A percentile compares a stretch with the other conserved stretches of the same genome.
Conservation (phyloP, 2,888 invertebrate genomes). For the Nephrotoma flavescens region DNA sequence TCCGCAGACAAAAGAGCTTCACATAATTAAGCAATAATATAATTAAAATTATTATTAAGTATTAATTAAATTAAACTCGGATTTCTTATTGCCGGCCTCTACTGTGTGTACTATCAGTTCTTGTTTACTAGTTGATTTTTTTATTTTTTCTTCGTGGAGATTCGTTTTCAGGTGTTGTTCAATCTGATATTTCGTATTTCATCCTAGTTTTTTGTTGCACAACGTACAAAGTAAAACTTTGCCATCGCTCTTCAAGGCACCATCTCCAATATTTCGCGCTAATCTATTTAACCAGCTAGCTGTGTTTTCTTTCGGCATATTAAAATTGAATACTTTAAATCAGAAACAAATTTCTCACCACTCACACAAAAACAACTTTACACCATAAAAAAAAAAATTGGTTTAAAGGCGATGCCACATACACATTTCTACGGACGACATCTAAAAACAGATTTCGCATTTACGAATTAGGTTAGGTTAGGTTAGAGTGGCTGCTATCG, state of each 20-base stretch:
- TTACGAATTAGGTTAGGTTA: too few relatives aligned
- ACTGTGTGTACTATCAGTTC: background rate
- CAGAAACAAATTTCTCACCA: too few relatives aligned
- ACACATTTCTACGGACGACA: too few relatives aligned
- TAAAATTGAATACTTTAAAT: too few relatives aligned
- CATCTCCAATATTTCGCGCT: background rate
- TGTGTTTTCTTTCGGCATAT: background rate
- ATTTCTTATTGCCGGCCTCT: background rate
- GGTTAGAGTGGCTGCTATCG: too few relatives aligned
- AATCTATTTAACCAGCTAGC: background rate
- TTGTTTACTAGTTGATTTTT: background rate
- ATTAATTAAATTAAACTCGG: background rate
- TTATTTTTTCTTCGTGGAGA: background rate
- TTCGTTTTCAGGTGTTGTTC: background rate
- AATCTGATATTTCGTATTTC: background rate
- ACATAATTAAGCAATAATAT: too few relatives aligned
- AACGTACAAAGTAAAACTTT: background rate
- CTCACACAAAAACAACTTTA: too few relatives aligned
- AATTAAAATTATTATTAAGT: too few relatives aligned
- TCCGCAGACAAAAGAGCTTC: background rate
- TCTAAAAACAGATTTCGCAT: too few relatives aligned
- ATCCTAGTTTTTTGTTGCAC: background rate
- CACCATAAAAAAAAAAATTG: too few relatives aligned
- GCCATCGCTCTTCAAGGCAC: background rate
- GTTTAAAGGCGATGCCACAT: too few relatives aligned